A percentile compares a stretch with the other conserved stretches of the same genome.
These are phyloP conservation scores for Ischnura elegans DNA, from an alignment of 2,888 invertebrate genomes.

Conservation along the genomic window DNA sequence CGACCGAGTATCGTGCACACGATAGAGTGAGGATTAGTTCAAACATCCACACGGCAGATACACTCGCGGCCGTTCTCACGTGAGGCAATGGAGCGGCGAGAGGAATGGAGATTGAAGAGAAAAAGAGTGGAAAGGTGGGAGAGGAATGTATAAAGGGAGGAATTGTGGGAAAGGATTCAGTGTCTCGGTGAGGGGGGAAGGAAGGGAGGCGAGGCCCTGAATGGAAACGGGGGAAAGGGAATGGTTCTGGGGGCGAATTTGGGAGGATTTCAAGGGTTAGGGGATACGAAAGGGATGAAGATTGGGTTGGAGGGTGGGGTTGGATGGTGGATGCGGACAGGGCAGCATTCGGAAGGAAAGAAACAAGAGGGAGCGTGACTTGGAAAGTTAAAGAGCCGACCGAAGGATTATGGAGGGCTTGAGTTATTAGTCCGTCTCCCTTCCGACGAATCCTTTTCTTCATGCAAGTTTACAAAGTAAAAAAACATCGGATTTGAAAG, in stretches of 20 bases:
- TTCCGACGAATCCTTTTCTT: neutral
- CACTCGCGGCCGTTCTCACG: neutral
- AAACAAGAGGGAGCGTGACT: constrained; percentile 28
- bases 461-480: neutral
- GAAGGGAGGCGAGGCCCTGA: neutral
- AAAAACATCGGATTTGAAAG: neutral
- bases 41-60: too few species aligned
- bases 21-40: neutral
- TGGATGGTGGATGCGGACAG: neutral
- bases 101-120: neutral
- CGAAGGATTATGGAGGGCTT: constrained; percentile 10
- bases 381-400: constrained; percentile 15
- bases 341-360: neutral
- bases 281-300: neutral
- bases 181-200: neutral
- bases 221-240: neutral
- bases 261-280: neutral
- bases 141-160: neutral
- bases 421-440: neutral
- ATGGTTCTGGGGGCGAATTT: neutral
- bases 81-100: neutral
- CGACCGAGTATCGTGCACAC: neutral
- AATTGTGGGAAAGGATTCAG: neutral
- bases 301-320: neutral
- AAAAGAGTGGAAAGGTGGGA: neutral